Conservation (phyloP, 2,113 vertebrate genomes). For the Xiphorhynchus elegans region DNA sequence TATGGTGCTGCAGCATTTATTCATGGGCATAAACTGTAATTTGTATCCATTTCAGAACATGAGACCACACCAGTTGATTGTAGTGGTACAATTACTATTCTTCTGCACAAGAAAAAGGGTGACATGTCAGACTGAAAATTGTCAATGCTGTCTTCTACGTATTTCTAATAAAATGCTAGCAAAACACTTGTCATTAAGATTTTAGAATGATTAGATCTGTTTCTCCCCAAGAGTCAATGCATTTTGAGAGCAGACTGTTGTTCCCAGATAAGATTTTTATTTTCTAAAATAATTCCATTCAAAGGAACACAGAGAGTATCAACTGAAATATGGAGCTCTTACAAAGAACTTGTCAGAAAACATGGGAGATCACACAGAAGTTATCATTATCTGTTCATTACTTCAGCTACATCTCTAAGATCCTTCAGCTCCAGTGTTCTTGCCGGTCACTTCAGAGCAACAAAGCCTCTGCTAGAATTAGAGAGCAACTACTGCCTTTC, state of each 20-base stretch:
- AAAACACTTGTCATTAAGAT: background rate
- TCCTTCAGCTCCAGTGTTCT: background rate
- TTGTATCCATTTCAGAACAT: background rate
- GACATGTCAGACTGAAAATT: background rate
- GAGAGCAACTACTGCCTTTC: background rate
- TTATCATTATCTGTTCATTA: background rate
- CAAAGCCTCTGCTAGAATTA: background rate
- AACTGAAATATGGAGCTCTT: background rate
- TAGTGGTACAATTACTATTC: background rate
- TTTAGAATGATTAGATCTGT: background rate
- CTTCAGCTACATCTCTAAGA: background rate
- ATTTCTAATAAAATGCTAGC: background rate
- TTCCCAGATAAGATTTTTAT: background rate
- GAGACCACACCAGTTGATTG: background rate
- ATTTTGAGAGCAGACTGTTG: background rate
- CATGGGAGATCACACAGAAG: background rate
- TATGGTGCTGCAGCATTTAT: constrained; percentile 11
- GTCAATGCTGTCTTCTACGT: background rate
- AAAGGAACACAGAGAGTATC: background rate
- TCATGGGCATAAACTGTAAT: background rate
- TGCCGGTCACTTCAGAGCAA: background rate
- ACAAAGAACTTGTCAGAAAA: background rate
- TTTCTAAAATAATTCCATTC: background rate
- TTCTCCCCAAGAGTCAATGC: background rate
- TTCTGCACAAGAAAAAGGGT: background rate